Evolutionary conservation across 2,888 invertebrate genomes (phyloP).

Genomic region (Drosophila picticornis): DNA sequence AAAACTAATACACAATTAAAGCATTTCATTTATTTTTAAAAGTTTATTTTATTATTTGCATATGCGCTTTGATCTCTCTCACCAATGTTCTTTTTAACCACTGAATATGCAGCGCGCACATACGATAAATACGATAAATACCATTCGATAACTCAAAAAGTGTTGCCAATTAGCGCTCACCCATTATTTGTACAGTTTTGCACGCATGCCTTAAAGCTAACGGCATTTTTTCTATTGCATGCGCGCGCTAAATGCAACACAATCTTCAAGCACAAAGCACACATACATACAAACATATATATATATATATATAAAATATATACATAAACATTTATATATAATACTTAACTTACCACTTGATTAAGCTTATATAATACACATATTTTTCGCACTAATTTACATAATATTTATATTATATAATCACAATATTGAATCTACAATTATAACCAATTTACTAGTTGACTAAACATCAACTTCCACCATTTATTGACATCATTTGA

Average conservation of each 20-base stretch:
- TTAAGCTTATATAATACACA: conserved; percentile 8
- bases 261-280: neutral
- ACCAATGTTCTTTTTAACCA: conserved; percentile 36
- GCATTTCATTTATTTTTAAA: conserved; percentile 51
- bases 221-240: conserved; percentile 48
- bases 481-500: conserved; percentile 21
- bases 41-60: conserved; percentile 48
- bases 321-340: neutral
- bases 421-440: conserved; percentile 1
- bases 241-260: conserved; percentile 30
- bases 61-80: conserved; percentile 37
- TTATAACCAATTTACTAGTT: conserved; percentile 17
- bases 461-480: conserved; percentile 4
- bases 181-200: conserved; percentile 53
- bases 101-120: conserved; percentile 15
- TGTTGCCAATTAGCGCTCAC: conserved; percentile 12
- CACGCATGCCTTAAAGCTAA: conserved; percentile 54
- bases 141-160: conserved; percentile 2
- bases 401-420: conserved; percentile 2
- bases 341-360: conserved; percentile 19
- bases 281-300: neutral
- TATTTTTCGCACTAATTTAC: conserved; percentile 2
- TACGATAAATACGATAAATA: conserved; percentile 6
- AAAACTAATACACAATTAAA: conserved; percentile 49
- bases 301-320: conserved; percentile 6